Evolutionary conservation across 2,797 vertebrate genomes (phyloP).

Genomic region (Coilia nasus): DNA sequence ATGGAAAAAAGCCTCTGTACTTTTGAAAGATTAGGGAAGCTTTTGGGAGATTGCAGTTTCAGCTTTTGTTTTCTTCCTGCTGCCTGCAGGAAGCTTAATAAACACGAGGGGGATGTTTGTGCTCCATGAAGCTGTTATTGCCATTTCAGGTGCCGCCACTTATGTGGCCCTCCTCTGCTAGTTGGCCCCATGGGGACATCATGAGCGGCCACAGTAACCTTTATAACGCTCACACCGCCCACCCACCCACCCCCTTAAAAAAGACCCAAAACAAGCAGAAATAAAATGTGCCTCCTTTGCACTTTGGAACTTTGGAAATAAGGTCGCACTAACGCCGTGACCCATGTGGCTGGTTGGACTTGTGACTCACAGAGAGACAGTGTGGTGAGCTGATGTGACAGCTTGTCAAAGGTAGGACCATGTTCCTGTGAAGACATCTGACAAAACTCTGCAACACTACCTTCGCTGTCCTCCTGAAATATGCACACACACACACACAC

Average conservation of each 20-base stretch:
- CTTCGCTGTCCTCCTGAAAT: not conserved
- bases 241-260: not conserved
- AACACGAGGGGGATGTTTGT: not conserved
- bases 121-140: not conserved
- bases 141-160: not conserved
- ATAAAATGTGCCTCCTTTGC: slow-evolving; percentile 13
- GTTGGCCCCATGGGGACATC: not conserved
- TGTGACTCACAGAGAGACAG: not conserved
- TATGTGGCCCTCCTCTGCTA: not conserved
- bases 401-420: slow-evolving; percentile 6
- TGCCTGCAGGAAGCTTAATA: not conserved
- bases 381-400: slow-evolving; percentile 8
- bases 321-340: not conserved
- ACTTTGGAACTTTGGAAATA: slow-evolving; percentile 20
- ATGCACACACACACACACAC: not conserved
- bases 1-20: not conserved
- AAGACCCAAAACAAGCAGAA: not conserved
- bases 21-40: not conserved
- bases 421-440: not conserved
- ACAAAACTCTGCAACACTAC: not conserved
- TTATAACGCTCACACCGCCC: not conserved
- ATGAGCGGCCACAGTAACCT: not conserved
- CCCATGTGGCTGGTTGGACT: slow-evolving; percentile 2
- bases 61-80: not conserved
- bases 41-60: slow-evolving; percentile 6